Conservation (phyloP, 2,113 vertebrate species). For the Reinhardtius hippoglossoides region DNA sequence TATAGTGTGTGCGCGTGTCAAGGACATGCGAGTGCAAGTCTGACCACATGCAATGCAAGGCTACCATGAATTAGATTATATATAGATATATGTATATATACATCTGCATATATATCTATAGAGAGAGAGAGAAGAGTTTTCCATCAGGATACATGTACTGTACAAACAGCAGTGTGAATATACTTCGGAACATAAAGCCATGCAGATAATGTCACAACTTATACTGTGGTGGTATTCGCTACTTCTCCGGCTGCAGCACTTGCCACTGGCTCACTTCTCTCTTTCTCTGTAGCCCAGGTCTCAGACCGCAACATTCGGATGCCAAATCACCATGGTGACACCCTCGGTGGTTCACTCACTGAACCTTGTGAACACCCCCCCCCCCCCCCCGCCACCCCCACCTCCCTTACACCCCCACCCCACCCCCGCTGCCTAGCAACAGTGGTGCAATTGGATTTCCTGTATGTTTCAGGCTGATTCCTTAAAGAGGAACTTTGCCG, state of each 20-base stretch:
- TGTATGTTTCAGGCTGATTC: conserved; percentile 76
- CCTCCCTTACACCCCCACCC: not conserved
- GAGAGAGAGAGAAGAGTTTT: no score
- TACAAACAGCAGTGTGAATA: not conserved
- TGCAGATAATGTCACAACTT: conserved; percentile 24
- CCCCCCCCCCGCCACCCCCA: not conserved
- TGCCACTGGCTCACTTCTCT: conserved; percentile 69
- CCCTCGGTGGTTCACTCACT: conserved; percentile 77
- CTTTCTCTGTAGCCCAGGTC: conserved; percentile 77
- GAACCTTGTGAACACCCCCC: conserved; percentile 73
- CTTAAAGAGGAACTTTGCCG: conserved; percentile 79
- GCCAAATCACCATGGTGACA: conserved; percentile 85
- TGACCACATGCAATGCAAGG: not conserved
- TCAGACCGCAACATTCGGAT: conserved; percentile 81
- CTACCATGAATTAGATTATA: not conserved
- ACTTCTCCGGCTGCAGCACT: conserved; percentile 54
- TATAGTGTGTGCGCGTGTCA: not conserved
- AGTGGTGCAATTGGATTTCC: conserved; percentile 80
- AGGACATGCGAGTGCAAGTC: not conserved
- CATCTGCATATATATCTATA: not conserved
- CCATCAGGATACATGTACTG: no score
- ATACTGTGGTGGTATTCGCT: conserved; percentile 53
- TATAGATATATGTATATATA: not conserved
- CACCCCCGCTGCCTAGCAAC: conserved; percentile 80
- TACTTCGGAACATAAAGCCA: conserved; percentile 4